These are phyloP conservation scores for Gari tellinella DNA, from an alignment of 2,888 invertebrate genomes.

Conservation along the genomic window DNA sequence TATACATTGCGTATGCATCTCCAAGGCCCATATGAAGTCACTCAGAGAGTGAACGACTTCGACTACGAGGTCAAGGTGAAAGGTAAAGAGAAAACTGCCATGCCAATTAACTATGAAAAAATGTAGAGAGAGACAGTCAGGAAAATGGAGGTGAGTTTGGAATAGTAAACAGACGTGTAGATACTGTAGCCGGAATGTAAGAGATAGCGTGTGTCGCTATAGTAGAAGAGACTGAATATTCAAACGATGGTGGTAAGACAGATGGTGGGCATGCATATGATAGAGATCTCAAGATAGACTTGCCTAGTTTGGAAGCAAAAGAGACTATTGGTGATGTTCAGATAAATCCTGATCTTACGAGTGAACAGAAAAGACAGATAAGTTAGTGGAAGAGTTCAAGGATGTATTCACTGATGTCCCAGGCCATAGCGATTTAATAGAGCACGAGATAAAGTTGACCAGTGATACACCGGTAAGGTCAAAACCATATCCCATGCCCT, in stretches of 20 bases:
- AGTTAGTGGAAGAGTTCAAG: constrained; percentile 5
- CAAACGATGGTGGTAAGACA: background rate
- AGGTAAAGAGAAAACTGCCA: constrained; percentile 35
- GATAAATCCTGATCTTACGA: no score
- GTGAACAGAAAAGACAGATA: background rate
- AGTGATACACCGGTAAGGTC: constrained; percentile 30
- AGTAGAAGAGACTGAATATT: background rate
- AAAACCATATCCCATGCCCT: constrained; percentile 51
- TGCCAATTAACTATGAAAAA: constrained; percentile 46
- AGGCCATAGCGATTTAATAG: constrained; percentile 20
- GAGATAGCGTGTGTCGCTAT: background rate
- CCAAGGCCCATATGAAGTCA: constrained; percentile 45
- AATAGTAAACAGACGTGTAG: constrained; percentile 1
- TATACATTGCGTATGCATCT: constrained; percentile 59
- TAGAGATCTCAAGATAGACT: no score
- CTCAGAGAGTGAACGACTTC: constrained; percentile 9
- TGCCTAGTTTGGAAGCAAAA: no score
- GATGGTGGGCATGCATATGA: no score
- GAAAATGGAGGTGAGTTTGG: background rate
- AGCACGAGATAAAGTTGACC: constrained; percentile 28
- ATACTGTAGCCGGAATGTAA: background rate
- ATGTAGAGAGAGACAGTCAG: constrained; percentile 1
- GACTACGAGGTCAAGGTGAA: constrained; percentile 33
- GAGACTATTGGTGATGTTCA: no score
- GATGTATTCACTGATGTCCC: constrained; percentile 32